Base-by-base conservation (phyloP, 2,888 invertebrate genomes). In the Phanerotoma sp. region DNA sequence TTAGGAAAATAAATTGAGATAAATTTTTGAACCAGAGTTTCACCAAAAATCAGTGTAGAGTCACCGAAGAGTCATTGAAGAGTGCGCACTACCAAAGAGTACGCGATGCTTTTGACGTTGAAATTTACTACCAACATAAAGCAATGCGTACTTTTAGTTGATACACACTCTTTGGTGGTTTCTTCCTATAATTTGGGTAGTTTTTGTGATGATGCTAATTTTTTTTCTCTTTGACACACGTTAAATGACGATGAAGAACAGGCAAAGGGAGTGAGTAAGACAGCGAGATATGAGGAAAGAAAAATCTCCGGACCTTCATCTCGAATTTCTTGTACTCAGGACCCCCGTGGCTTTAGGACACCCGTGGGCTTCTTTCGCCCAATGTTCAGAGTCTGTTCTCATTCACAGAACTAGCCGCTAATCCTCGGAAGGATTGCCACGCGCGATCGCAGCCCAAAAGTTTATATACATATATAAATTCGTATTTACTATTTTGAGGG, bases 361-460 rank as follows among this genome's bases (percentile, higher is more conserved):
- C 56, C 45, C 51, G 30, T 35, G 51, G 50, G 16, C 35, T 21
- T 35, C n/a, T 5, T 47, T 42, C 52, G 47, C 48, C 46, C 41
- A 42, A 42, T 51, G 32, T 38, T n/a, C 38, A 42, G 45, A 49
- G 33, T 22, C 32, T 47, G 41, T 37, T 52, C 45, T 44, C 45
- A 50, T 55, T 35, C 40, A 49, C 40, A 16, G 46, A 57, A 57
- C 15, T 45, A 45, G 42, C 57, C 51, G 49, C 51, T 57, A 60
- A 60, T 62, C 60, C 62, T 49, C 48, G 47, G 38, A 57, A 62
- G 47, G 58, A 57, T 61, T 59, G 61, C 56, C 57, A 57, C 49
- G 50, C 58, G 61, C 51, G 55, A 47, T 25, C 44, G 53, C 55
- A 18, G 21, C 37, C 44, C 18, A 54, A 54, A 54, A 30, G 38